phyloP scores from a whole-genome alignment of 2,113 vertebrate genomes.

The Mola mola region DNA sequence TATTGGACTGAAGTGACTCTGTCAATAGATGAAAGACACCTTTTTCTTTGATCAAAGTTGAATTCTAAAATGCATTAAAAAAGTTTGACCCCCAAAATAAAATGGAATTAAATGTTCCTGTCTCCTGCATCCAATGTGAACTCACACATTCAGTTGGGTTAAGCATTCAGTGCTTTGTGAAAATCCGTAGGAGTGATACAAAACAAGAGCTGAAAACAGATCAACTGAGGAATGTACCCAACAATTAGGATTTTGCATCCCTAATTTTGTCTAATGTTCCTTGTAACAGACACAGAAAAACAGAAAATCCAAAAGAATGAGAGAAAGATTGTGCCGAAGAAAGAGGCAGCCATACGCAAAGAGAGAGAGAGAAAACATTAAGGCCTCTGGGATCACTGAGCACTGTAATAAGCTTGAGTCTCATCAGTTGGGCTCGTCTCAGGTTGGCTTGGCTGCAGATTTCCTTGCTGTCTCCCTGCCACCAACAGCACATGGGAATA shows the following conservation, averaged over 20 bases:
- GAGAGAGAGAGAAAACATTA: slow-evolving; percentile 9
- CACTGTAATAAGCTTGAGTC: slow-evolving; percentile 74
- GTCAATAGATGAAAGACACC: too few species aligned
- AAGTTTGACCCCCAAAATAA: too few species aligned
- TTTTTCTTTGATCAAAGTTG: too few species aligned
- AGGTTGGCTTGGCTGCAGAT: slow-evolving; percentile 55
- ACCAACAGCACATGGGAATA: slow-evolving; percentile 63
- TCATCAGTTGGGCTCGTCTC: slow-evolving; percentile 52
- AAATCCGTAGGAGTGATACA: slow-evolving; percentile 13
- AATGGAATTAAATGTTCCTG: too few species aligned
- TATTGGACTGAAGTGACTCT: too few species aligned
- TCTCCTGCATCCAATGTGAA: too few species aligned
- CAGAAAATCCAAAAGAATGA: slow-evolving; percentile 24
- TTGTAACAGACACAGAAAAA: slow-evolving; percentile 2
- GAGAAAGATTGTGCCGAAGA: slow-evolving; percentile 30
- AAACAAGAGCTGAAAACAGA: slow-evolving; percentile 30
- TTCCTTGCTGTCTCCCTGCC: slow-evolving; percentile 52
- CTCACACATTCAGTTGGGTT: background rate
- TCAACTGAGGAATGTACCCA: slow-evolving; percentile 1
- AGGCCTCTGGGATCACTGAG: slow-evolving; percentile 77
- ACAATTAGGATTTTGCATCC: slow-evolving; percentile 9
- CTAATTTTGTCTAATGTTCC: slow-evolving; percentile 1
- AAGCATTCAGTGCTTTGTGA: slow-evolving; percentile 1
- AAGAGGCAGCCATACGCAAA: slow-evolving; percentile 15
- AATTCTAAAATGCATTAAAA: too few species aligned